Evolutionary conservation across 2,888 invertebrate species (phyloP).

Genomic region (Podabrus alpinus): DNA sequence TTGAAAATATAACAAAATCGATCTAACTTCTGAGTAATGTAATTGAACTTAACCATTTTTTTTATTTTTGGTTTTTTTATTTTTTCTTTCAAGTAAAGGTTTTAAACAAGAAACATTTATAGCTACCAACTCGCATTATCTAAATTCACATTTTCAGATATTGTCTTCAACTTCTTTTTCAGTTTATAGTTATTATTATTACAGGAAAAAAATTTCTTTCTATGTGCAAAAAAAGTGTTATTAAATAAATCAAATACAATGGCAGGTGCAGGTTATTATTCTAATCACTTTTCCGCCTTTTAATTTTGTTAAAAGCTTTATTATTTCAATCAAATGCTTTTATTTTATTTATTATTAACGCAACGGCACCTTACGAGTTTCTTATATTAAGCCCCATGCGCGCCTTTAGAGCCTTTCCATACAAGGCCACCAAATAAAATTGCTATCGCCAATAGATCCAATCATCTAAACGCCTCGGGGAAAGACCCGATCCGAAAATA

Average conservation of each 20-base stretch:
- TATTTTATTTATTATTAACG: not conserved
- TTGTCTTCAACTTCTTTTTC: not conserved
- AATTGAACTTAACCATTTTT: constrained; percentile 6
- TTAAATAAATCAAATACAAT: not conserved
- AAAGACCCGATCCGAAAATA: too few relatives aligned
- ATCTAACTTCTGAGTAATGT: constrained; percentile 10
- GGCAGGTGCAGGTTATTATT: not conserved
- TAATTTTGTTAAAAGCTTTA: not conserved
- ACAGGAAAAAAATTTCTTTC: not conserved
- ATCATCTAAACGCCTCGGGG: too few relatives aligned
- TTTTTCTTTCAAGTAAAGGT: not conserved
- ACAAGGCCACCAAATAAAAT: too few relatives aligned
- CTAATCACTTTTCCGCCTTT: not conserved
- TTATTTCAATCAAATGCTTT: not conserved
- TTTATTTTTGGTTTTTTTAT: not conserved
- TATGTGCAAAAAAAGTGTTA: not conserved
- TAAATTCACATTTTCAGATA: not conserved
- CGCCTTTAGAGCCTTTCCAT: too few relatives aligned
- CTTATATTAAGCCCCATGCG: too few relatives aligned
- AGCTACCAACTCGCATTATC: not conserved
- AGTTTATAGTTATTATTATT: not conserved
- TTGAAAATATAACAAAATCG: constrained; percentile 27
- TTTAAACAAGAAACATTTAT: constrained; percentile 1
- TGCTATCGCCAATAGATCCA: too few relatives aligned
- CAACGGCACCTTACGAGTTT: not conserved